Percentiles rank a stretch among this genome's conserved stretches.
phyloP scores from a whole-genome alignment of 2,888 invertebrate species.

The Panzeria rudis region DNA sequence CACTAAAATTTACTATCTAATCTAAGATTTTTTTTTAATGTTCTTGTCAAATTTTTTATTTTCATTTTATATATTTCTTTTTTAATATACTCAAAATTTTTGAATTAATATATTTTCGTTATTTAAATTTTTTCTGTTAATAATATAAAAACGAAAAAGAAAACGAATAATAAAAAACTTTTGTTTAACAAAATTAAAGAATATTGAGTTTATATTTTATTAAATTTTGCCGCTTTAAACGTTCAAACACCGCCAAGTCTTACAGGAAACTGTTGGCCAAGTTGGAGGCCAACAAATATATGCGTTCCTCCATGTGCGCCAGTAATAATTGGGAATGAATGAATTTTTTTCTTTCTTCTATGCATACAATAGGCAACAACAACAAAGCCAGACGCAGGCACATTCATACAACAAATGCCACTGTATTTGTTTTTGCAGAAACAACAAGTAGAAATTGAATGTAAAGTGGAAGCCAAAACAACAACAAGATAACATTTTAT shows the following conservation, averaged over 20 bases:
- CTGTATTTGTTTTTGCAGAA: conserved; percentile 30
- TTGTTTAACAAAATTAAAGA: conserved; percentile 6
- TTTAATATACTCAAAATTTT: too few species aligned
- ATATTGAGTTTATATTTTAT: not conserved
- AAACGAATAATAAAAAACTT: not conserved
- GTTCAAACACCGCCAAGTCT: conserved; percentile 64
- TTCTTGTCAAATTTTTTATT: too few species aligned
- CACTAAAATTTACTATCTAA: not conserved
- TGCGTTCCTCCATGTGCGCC: conserved; percentile 61
- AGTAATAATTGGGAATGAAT: conserved; percentile 62
- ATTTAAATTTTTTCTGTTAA: not conserved
- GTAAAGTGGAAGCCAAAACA: not conserved
- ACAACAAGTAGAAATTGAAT: conserved; percentile 7
- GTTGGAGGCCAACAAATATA: conserved; percentile 48
- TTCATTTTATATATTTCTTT: too few species aligned
- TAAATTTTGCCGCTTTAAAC: conserved; percentile 51
- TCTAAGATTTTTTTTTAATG: not conserved
- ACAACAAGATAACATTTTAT: not conserved
- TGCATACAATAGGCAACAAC: conserved; percentile 5
- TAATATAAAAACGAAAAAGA: not conserved
- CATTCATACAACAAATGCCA: conserved; percentile 11
- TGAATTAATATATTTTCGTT: too few species aligned
- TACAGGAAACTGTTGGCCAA: conserved; percentile 67
- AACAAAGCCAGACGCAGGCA: not conserved
- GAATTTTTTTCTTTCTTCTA: conserved; percentile 53